These are phyloP conservation scores for Camelus bactrianus DNA, from an alignment of 2,113 vertebrate species.

Conservation along the genomic window DNA sequence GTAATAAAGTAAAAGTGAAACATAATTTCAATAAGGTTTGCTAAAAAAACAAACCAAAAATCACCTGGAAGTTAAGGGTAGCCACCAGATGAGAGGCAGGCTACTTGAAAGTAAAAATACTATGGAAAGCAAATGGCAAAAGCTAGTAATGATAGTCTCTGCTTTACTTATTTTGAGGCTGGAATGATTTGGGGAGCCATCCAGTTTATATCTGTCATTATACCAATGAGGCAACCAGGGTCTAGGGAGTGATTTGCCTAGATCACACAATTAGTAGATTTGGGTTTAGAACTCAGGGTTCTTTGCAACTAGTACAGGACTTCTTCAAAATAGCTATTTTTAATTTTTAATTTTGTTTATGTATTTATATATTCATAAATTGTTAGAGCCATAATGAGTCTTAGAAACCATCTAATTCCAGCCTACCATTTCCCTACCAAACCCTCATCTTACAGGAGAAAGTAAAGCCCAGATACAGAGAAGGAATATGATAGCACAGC, in stretches of 20 bases:
- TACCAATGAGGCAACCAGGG: neutral
- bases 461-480: neutral
- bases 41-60: neutral
- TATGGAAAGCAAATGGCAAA: neutral
- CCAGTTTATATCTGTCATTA: neutral
- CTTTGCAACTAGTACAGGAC: neutral
- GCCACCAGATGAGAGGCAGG: neutral
- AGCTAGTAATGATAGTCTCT: neutral
- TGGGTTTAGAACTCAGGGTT: neutral
- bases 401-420: neutral
- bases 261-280: neutral
- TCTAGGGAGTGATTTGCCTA: neutral
- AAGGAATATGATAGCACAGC: neutral
- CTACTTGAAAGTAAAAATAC: neutral
- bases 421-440: neutral
- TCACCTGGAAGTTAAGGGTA: neutral
- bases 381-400: neutral
- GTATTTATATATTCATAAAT: neutral
- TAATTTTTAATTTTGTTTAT: neutral
- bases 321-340: neutral
- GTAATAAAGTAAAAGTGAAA: neutral
- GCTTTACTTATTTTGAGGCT: neutral
- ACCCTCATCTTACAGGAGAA: neutral
- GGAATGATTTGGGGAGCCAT: neutral
- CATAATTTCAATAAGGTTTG: neutral